These are phyloP conservation scores for Rhynchonema sp. DNA, from an alignment of 2,888 invertebrate species.

Conservation along the genomic window DNA sequence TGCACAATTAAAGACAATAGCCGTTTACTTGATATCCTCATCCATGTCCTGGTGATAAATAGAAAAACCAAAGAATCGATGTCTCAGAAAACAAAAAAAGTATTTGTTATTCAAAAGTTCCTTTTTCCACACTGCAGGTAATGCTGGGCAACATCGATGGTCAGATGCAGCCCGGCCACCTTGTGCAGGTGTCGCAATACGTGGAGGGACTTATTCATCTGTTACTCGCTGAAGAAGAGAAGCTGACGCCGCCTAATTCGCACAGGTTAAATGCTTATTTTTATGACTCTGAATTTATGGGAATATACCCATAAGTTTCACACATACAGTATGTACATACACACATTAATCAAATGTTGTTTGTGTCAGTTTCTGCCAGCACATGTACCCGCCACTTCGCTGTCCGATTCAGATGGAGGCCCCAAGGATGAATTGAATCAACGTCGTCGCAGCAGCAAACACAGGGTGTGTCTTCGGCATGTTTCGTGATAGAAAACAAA, in stretches of 20 bases:
- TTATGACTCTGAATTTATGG: too few species aligned
- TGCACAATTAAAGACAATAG: neutral
- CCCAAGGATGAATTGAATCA: neutral
- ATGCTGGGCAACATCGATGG: slow-evolving; percentile 81
- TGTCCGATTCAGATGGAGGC: neutral
- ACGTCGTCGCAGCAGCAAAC: too few species aligned
- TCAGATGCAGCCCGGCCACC: slow-evolving; percentile 48
- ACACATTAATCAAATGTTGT: too few species aligned
- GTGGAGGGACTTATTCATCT: slow-evolving; percentile 69
- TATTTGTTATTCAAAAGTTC: neutral
- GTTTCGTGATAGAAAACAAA: too few species aligned
- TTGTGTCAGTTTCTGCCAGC: too few species aligned
- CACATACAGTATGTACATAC: too few species aligned
- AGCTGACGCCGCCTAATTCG: slow-evolving; percentile 57
- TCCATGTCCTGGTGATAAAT: neutral
- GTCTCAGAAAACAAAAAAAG: too few species aligned
- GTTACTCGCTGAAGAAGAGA: slow-evolving; percentile 70
- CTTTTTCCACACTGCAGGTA: slow-evolving; percentile 25
- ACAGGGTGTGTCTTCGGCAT: too few species aligned
- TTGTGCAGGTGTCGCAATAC: slow-evolving; percentile 65
- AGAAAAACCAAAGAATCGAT: neutral
- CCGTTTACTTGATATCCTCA: neutral
- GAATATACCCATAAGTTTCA: too few species aligned
- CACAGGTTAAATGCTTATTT: too few species aligned
- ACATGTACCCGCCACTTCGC: slow-evolving; percentile 15